Conservation (phyloP, 2,113 vertebrate species). For the Anser cygnoides region DNA sequence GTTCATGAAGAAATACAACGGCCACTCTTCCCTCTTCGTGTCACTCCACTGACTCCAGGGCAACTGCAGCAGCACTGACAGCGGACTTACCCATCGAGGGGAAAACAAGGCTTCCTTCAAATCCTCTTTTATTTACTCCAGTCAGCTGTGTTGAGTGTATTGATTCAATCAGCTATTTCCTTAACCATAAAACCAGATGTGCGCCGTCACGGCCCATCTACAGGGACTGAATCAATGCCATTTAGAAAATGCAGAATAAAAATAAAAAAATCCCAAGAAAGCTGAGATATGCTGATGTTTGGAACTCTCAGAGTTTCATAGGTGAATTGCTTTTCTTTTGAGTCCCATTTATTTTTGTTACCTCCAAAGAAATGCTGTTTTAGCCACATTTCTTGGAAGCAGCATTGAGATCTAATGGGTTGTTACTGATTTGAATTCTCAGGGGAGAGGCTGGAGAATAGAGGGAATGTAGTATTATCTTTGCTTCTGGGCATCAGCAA, state of each 20-base stretch:
- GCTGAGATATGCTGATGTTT: conserved; percentile 44
- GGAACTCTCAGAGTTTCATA: conserved; percentile 38
- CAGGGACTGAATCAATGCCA: conserved; percentile 47
- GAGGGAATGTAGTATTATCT: background rate
- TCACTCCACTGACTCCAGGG: background rate
- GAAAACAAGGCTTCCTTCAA: conserved; percentile 53
- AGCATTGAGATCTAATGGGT: conserved; percentile 19
- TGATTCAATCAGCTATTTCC: conserved; percentile 52
- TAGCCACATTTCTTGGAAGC: conserved; percentile 52
- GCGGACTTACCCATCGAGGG: background rate
- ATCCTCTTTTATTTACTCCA: conserved; percentile 57
- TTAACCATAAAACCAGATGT: conserved; percentile 68
- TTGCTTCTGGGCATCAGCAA: conserved; percentile 46
- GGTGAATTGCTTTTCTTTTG: conserved; percentile 55
- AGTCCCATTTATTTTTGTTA: conserved; percentile 67
- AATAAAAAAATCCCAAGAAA: conserved; percentile 53
- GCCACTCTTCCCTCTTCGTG: fast-evolving
- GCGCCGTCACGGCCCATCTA: conserved; percentile 61
- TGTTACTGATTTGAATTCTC: conserved; percentile 41
- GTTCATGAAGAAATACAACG: background rate
- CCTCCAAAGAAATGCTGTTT: conserved; percentile 57
- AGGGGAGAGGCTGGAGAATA: background rate
- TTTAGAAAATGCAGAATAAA: conserved; percentile 61
- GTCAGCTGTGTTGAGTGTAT: conserved; percentile 54
- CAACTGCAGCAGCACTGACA: background rate